These are phyloP conservation scores for Psittacus erithacus DNA, from an alignment of 2,113 vertebrate genomes.

Conservation along the genomic window DNA sequence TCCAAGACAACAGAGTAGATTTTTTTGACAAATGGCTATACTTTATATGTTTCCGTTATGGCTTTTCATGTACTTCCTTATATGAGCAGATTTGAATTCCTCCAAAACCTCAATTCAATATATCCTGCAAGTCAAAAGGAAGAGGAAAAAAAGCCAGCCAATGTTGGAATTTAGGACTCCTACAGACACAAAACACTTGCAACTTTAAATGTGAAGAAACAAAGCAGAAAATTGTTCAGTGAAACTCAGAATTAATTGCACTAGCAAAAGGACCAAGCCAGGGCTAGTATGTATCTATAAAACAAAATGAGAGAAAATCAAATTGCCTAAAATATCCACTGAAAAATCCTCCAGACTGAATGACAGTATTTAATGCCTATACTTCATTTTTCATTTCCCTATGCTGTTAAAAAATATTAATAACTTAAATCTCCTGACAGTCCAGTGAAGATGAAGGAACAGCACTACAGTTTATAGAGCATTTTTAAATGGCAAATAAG, in stretches of 20 bases:
- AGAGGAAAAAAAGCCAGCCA: neutral
- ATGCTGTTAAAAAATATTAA: neutral
- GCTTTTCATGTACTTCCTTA: neutral
- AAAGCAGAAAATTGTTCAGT: neutral
- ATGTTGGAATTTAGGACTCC: neutral
- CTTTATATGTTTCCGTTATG: neutral
- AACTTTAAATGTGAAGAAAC: constrained; percentile 22
- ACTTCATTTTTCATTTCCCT: neutral
- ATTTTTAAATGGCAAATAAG: neutral
- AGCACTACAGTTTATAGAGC: neutral
- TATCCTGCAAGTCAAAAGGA: constrained; percentile 1
- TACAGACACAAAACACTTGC: neutral
- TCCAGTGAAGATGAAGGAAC: neutral
- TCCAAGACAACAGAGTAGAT: neutral
- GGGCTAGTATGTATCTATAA: neutral
- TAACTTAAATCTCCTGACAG: neutral
- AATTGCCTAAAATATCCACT: neutral
- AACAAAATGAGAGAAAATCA: neutral
- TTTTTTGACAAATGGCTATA: neutral
- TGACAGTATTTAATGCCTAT: neutral
- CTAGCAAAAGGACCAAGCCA: neutral
- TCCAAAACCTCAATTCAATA: constrained; percentile 5
- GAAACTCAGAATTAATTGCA: constrained; percentile 32
- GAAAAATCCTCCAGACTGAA: neutral
- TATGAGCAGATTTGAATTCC: neutral